A percentile compares a stretch with the other conserved stretches of the same genome.
These are phyloP conservation scores for Standfussiana lucernea DNA, from an alignment of 2,888 invertebrate species.

Conservation along the genomic window DNA sequence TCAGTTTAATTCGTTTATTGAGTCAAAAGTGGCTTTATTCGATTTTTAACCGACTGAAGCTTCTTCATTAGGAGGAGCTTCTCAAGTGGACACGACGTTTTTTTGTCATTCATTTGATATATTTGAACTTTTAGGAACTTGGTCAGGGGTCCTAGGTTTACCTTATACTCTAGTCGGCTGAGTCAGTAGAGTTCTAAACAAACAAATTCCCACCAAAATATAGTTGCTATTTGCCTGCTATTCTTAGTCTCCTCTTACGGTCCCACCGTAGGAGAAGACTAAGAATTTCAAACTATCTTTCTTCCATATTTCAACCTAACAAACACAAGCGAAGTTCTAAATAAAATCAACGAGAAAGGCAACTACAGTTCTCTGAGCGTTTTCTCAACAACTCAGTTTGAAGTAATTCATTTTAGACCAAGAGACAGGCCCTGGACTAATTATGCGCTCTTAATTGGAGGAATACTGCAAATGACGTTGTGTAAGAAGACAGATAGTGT, in stretches of 20 bases:
- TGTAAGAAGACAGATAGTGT: background rate
- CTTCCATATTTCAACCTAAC: background rate
- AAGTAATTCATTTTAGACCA: slow-evolving; percentile 22
- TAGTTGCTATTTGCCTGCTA: background rate
- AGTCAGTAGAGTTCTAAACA: background rate
- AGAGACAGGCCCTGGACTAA: background rate
- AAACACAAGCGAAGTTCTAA: background rate
- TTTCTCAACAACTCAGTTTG: slow-evolving; percentile 17
- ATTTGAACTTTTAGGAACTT: background rate
- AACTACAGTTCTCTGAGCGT: slow-evolving; percentile 6
- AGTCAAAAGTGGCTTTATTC: background rate
- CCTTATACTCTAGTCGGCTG: background rate
- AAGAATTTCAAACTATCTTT: background rate
- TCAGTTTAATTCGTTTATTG: background rate
- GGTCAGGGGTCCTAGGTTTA: background rate
- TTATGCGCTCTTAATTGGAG: slow-evolving; percentile 33
- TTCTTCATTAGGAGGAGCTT: background rate
- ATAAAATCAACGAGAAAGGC: background rate
- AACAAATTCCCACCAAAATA: background rate
- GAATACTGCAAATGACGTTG: slow-evolving; percentile 14
- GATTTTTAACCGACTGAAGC: background rate
- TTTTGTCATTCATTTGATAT: background rate
- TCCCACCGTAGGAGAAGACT: background rate
- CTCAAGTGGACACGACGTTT: background rate
- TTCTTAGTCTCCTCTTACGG: no score